A percentile compares a stretch with the other conserved stretches of the same genome.
phyloP scores from a whole-genome alignment of 2,888 invertebrate genomes.

The Amphipoea oculea region DNA sequence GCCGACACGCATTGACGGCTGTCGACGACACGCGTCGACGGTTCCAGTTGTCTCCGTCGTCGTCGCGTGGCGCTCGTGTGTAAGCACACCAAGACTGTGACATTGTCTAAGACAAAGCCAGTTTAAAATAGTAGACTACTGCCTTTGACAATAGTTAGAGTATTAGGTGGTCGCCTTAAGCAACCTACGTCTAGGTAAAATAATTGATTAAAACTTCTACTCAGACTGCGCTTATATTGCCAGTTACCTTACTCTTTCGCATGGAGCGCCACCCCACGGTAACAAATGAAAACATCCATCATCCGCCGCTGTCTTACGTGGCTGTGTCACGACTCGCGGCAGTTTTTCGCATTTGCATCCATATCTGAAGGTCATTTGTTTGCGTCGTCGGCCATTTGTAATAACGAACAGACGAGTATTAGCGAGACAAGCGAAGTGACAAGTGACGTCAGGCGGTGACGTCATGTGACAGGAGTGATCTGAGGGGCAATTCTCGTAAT shows the following conservation, averaged over 20 bases:
- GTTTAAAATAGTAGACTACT: background rate
- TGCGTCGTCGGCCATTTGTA: slow-evolving; percentile 47
- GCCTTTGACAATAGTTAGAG: too few species aligned
- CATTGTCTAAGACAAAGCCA: too few species aligned
- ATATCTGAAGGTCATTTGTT: slow-evolving; percentile 57
- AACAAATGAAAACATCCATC: slow-evolving; percentile 53
- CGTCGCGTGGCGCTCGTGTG: background rate
- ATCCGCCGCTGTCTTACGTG: slow-evolving; percentile 31
- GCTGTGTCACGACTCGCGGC: slow-evolving; percentile 28
- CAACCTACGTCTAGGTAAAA: background rate
- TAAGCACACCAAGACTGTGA: background rate
- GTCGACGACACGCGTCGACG: background rate
- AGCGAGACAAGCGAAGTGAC: slow-evolving; percentile 24
- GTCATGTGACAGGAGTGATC: slow-evolving; percentile 14
- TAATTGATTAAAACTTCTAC: too few species aligned
- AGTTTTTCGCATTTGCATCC: slow-evolving; percentile 61
- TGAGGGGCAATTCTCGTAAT: too few species aligned
- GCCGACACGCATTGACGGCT: background rate
- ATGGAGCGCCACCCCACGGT: background rate
- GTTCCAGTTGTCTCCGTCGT: background rate
- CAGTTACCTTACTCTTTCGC: background rate
- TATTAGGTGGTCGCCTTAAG: too few species aligned
- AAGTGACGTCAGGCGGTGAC: slow-evolving; percentile 18
- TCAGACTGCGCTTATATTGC: background rate
- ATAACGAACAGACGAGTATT: slow-evolving; percentile 31